Conservation (phyloP, 2,797 vertebrate species). For the Chloroceryle inda region DNA sequence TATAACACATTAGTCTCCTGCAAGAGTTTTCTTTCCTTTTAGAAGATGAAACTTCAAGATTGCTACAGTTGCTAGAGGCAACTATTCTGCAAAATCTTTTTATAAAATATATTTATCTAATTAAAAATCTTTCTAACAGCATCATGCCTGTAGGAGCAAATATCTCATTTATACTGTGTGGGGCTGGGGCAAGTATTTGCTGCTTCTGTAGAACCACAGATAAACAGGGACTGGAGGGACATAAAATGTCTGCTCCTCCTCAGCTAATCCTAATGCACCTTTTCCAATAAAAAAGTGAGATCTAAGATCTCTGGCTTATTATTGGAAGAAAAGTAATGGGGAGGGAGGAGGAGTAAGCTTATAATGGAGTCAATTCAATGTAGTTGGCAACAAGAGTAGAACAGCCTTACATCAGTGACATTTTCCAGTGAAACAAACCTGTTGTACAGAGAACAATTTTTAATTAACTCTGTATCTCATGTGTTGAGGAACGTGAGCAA, state of each 20-base stretch:
- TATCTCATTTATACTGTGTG: slow-evolving; percentile 35
- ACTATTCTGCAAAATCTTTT: slow-evolving; percentile 71
- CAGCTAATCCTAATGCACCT: slow-evolving; percentile 35
- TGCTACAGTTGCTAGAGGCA: slow-evolving; percentile 70
- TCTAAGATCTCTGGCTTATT: slow-evolving; percentile 39
- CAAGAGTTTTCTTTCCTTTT: slow-evolving; percentile 50
- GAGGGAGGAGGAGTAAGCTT: slow-evolving; percentile 8
- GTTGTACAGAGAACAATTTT: slow-evolving; percentile 77
- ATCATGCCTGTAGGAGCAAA: slow-evolving; percentile 53
- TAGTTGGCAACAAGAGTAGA: slow-evolving; percentile 66
- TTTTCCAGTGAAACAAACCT: slow-evolving; percentile 79
- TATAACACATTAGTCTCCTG: neutral
- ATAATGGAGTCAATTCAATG: slow-evolving; percentile 69
- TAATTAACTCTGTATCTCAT: slow-evolving; percentile 83
- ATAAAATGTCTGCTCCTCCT: neutral
- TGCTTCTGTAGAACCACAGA: slow-evolving; percentile 9
- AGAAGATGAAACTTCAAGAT: slow-evolving; percentile 58
- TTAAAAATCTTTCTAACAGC: slow-evolving; percentile 75
- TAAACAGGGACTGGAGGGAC: slow-evolving; percentile 8
- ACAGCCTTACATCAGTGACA: slow-evolving; percentile 75
- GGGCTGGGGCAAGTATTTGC: neutral
- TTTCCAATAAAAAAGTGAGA: slow-evolving; percentile 40
- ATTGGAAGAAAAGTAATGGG: slow-evolving; percentile 56
- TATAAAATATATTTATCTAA: slow-evolving; percentile 81
- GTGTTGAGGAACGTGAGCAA: slow-evolving; percentile 78